Evolutionary conservation across 2,113 vertebrate genomes (phyloP).

Genomic region (Chiloscyllium plagiosum): DNA sequence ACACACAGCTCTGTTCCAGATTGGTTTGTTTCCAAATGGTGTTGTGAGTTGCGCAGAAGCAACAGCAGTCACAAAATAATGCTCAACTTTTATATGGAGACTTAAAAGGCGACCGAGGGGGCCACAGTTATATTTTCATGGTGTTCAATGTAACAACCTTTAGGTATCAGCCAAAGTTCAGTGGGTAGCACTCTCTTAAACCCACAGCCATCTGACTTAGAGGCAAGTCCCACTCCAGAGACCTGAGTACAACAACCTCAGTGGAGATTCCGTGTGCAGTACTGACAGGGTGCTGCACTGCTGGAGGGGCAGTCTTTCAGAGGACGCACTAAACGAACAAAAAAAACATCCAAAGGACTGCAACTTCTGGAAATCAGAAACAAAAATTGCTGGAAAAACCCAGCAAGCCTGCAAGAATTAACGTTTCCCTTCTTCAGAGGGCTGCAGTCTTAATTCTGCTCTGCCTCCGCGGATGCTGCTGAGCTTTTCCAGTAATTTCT

Average conservation of each 20-base stretch:
- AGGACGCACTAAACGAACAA: background rate
- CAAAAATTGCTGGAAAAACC: too few relatives aligned
- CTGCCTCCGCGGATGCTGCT: too few relatives aligned
- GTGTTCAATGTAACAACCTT: background rate
- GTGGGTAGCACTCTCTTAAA: background rate
- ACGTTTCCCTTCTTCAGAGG: too few relatives aligned
- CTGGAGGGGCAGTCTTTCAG: background rate
- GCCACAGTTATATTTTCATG: background rate
- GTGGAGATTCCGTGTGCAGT: background rate
- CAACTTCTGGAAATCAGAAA: too few relatives aligned
- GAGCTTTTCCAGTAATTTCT: too few relatives aligned
- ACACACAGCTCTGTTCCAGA: background rate
- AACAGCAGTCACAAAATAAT: background rate
- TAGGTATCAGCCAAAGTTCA: background rate
- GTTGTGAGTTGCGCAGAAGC: background rate
- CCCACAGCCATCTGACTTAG: background rate
- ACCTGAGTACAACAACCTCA: background rate
- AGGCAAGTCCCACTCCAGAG: background rate
- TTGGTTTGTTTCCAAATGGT: background rate
- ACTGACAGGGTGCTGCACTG: background rate
- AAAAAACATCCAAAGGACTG: too few relatives aligned
- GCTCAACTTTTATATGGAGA: background rate
- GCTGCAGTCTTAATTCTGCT: too few relatives aligned
- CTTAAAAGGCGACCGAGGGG: background rate
- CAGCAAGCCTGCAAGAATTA: too few relatives aligned